Conservation (phyloP, 2,113 vertebrate genomes). For the Gadus chalcogrammus region DNA sequence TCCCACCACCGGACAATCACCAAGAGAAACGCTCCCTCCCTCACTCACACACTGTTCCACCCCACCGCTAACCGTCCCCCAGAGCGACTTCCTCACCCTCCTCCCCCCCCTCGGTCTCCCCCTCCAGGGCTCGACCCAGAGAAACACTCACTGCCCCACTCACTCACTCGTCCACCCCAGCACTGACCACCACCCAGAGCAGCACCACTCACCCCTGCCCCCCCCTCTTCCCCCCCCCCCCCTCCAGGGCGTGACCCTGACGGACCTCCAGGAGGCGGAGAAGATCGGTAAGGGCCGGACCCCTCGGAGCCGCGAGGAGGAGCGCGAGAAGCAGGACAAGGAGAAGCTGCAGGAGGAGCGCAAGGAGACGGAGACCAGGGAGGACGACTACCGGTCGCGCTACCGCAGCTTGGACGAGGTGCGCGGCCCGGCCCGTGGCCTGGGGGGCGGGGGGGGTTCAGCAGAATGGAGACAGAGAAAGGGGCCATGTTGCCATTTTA, state of each 20-base stretch:
- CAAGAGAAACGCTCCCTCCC: neutral
- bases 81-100: neutral
- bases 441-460: neutral
- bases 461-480: too few relatives aligned
- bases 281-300: slow-evolving; percentile 91
- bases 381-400: slow-evolving; percentile 92
- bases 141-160: too few relatives aligned
- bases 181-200: too few relatives aligned
- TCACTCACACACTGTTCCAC: too few relatives aligned
- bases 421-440: slow-evolving; percentile 7
- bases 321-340: slow-evolving; percentile 91
- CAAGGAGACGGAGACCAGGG: slow-evolving; percentile 88
- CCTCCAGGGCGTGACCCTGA: slow-evolving; percentile 89
- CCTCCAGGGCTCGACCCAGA: neutral
- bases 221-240: slow-evolving; percentile 22
- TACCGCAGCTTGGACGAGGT: slow-evolving; percentile 92
- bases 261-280: slow-evolving; percentile 97
- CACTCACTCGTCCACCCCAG: too few relatives aligned
- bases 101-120: too few relatives aligned
- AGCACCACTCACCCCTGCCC: slow-evolving; percentile 15
- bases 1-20: neutral
- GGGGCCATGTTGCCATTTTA: too few relatives aligned
- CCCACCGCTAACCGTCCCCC: too few relatives aligned
- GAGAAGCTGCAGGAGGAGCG: slow-evolving; percentile 95
- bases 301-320: slow-evolving; percentile 84